Evolutionary conservation across 2,113 vertebrate genomes (phyloP).

Genomic region (Thunnus maccoyii): DNA sequence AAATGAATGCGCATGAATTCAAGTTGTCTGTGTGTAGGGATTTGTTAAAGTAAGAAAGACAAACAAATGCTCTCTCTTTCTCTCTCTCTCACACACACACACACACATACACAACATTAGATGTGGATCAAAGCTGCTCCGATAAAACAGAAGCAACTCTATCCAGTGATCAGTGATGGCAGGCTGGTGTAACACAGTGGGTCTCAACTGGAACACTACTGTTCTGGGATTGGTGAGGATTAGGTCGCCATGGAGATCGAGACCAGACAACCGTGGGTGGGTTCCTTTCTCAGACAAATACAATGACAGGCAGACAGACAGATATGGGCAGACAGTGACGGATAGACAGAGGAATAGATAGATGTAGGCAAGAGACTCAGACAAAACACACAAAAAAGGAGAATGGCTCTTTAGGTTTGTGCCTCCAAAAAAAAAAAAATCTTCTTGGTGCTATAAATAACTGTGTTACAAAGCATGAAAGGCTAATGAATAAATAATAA

Average conservation of each 20-base stretch:
- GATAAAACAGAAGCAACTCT: constrained; percentile 56
- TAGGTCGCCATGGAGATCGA: constrained; percentile 76
- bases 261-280: constrained; percentile 73
- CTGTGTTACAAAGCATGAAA: constrained; percentile 16
- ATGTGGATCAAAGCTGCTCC: constrained; percentile 55
- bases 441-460: constrained; percentile 35
- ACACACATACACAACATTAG: constrained; percentile 44
- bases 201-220: constrained; percentile 64
- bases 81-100: not conserved
- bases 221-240: constrained; percentile 73
- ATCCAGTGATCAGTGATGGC: constrained; percentile 68
- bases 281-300: constrained; percentile 61
- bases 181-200: constrained; percentile 58
- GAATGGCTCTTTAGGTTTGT: not conserved
- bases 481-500: constrained; percentile 57
- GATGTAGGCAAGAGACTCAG: constrained; percentile 7
- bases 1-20: constrained; percentile 44
- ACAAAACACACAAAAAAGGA: constrained; percentile 12
- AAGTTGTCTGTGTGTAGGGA: constrained; percentile 12
- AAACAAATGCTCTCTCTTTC: constrained; percentile 39
- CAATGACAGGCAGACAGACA: constrained; percentile 57
- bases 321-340: constrained; percentile 54
- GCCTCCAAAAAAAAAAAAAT: not conserved
- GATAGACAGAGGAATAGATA: constrained; percentile 23
- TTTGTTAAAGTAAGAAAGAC: constrained; percentile 45